Base-by-base conservation (phyloP, 2,888 invertebrate genomes). In the Nemurella pictetii region DNA sequence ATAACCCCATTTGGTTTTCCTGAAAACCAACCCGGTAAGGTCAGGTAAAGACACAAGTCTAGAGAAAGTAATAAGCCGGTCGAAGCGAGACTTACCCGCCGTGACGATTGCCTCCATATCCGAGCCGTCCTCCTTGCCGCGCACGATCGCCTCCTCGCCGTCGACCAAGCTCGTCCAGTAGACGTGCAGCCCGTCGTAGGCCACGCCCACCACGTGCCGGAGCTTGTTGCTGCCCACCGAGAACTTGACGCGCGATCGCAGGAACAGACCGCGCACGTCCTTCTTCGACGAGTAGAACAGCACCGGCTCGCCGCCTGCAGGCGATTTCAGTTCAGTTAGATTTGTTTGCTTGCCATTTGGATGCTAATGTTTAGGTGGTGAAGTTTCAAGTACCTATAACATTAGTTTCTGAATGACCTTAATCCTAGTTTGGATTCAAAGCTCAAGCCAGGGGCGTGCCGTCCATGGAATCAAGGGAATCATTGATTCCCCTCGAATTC, bases 111-210 rank as follows among this genome's bases (percentile, higher is more conserved):
- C 92, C 90, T 95, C 93, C 86, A 92, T 92, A 0, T 92, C 89
- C 0, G 92, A 90, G 15, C 95, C 95, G 87, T 95, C 93, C 0
- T 93, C 90, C 15, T 91, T 90, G 0, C 94, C 93, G 86, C 93
- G 92, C 74, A 94, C 92, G 87, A 97, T 95, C 12, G 94, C 93
- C 89, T 96, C 95, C n/a, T 93, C 93, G 0, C 94, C 94, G 3
- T 93, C 89, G 0, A 93, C 92, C 0, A 94, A 93, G 87, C 95
- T 95, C 3, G 96, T 95, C 96, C 96, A 97, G 89, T 95, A 97
- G 32, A 96, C 89, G 87, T 93, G 91, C 0, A 91, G 90, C 0
- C 94, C 95, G 88, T 97, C 95, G 87, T 92, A 94, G 0, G 94
- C 91, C 0, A 97, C 94, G 0, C 95, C 96, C 5, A 94, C 93